Percentiles rank a stretch among this genome's conserved stretches.
These are phyloP conservation scores for Bombylius major DNA, from an alignment of 2,888 invertebrate genomes.

Conservation along the genomic window DNA sequence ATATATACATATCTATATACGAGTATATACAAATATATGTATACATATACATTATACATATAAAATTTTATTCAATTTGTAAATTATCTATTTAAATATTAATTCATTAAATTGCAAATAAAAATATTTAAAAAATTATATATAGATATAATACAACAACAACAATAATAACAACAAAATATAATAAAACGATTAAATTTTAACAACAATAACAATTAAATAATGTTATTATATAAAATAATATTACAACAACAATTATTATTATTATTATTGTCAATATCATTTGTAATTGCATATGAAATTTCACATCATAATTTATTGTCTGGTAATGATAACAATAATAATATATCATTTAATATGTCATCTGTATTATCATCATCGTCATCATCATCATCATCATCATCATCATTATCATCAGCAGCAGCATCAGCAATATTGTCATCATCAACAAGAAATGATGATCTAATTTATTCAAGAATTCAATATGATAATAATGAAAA, in stretches of 20 bases:
- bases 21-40: too few relatives aligned
- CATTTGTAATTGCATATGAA: conserved; percentile 6
- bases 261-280: background rate
- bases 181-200: too few relatives aligned
- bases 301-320: conserved; percentile 4
- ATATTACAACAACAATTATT: background rate
- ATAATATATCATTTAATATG: background rate
- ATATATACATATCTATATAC: too few relatives aligned
- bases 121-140: too few relatives aligned
- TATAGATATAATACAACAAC: too few relatives aligned
- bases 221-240: background rate
- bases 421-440: too few relatives aligned
- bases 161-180: too few relatives aligned
- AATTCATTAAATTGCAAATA: too few relatives aligned
- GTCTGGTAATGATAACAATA: background rate
- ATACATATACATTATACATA: too few relatives aligned
- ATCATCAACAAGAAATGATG: background rate
- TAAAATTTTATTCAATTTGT: too few relatives aligned
- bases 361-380: conserved; percentile 1
- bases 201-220: background rate
- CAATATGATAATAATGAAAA: background rate
- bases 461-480: background rate
- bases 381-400: background rate
- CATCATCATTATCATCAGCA: too few relatives aligned
- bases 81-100: too few relatives aligned